Base-by-base conservation (phyloP, 1,140 invertebrate species). In the Drosophila novamexicana region DNA sequence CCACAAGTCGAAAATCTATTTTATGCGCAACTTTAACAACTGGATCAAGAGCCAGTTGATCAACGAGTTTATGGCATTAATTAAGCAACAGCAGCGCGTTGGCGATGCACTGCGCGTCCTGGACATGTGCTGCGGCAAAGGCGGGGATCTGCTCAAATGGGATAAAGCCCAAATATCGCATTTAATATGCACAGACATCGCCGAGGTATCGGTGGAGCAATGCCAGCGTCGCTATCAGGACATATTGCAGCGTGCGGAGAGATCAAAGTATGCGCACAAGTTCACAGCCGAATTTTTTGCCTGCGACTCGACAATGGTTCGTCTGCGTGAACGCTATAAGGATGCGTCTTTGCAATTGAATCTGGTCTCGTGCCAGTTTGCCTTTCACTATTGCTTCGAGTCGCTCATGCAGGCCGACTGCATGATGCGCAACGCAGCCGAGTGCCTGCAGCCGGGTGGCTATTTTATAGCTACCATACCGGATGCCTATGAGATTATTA, bases 41-140 rank as follows among this genome's bases (percentile, higher is more conserved):
- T 99, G 98, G 98, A 96, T 99, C 7, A 99, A 99, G 93, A 93
- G 97, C 92, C 97, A 98, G 93, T 93, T 99, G 0, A 99, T 99
- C 80, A 95, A 94, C 88, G 95, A 96, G 91, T 96, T 95, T 86
- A 91, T 95, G 53, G 93, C 93, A 53, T 94, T 95, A 88, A 92
- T 96, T 1, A 94, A 94, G 77, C 93, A 95, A 70, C 93, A 93
- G 39, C 94, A 93, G 62, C 93, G 93, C 75, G 93, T 95, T 58
- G 94, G 94, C 34, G 93, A 93, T 61, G 93, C 94, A 6, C 77
- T 96, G 6, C 93, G 93, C 67, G 95, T 96, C 0, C 91, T 96
- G 54, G 96, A 97, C 86, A 95, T 97, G 93, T 96, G 96, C 77
- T 97, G 96, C 90, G 99, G 99, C 4, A 99, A 99, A 95, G 99